Percentiles rank a stretch among this genome's conserved stretches.
Conservation (phyloP, 2,797 vertebrate genomes). For the Phaenicophaeus curvirostris region DNA sequence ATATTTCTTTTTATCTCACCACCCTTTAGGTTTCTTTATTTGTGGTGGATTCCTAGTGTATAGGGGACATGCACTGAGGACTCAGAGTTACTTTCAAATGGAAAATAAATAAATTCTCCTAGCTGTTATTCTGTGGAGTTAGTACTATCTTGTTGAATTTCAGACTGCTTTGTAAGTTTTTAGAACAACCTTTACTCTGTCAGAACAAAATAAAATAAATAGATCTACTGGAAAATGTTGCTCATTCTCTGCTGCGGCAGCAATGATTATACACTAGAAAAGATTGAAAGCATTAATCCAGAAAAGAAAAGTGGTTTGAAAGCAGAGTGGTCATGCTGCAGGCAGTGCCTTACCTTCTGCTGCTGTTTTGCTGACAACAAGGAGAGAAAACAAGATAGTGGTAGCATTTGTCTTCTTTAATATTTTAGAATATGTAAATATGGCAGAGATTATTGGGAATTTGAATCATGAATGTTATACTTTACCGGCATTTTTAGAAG, state of each 20-base stretch:
- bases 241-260: neutral
- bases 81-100: neutral
- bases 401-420: conserved; percentile 27
- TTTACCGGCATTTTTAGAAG: neutral
- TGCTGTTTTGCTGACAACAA: conserved; percentile 41
- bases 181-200: neutral
- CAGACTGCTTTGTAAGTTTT: neutral
- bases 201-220: conserved; percentile 12
- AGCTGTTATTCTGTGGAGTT: neutral
- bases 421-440: conserved; percentile 30
- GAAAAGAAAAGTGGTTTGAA: conserved; percentile 45
- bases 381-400: conserved; percentile 21
- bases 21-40: neutral
- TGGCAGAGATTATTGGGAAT: neutral
- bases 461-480: neutral
- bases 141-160: neutral
- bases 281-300: conserved; percentile 50
- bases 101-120: neutral
- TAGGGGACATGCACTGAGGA: neutral
- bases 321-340: conserved; percentile 52
- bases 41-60: neutral
- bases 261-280: conserved; percentile 24
- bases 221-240: neutral
- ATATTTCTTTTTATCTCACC: neutral
- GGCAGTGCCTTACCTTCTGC: conserved; percentile 61